phyloP scores from a whole-genome alignment of 2,888 invertebrate species.

The Blera fallax region DNA sequence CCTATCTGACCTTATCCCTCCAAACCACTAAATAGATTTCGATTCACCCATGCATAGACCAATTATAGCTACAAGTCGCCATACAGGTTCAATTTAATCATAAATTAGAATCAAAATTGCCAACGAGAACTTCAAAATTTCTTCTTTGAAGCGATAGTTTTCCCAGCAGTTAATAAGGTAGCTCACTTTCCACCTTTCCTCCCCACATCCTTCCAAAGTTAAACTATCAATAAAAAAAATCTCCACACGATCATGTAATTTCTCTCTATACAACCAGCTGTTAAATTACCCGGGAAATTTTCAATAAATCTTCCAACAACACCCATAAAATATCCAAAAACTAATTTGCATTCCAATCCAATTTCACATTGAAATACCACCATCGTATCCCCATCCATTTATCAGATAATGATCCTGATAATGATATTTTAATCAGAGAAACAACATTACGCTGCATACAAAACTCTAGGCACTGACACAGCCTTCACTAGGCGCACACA shows the following conservation, averaged over 20 bases:
- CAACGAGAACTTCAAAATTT: no score
- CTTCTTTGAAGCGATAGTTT: no score
- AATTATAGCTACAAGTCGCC: no score
- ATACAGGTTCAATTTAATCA: no score
- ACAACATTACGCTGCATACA: slow-evolving; percentile 1
- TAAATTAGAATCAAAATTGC: no score
- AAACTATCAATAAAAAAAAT: not conserved
- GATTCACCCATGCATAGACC: no score
- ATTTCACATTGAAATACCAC: slow-evolving; percentile 2
- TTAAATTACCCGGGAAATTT: slow-evolving; percentile 3
- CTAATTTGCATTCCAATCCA: slow-evolving; percentile 18
- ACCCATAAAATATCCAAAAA: slow-evolving; percentile 5
- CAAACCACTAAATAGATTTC: no score
- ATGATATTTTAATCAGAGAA: slow-evolving; percentile 30
- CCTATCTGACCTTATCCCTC: no score
- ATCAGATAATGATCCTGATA: slow-evolving; percentile 13
- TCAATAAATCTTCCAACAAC: slow-evolving; percentile 5
- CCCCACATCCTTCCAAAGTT: not conserved
- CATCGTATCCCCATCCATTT: slow-evolving; percentile 6
- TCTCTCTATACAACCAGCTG: not conserved
- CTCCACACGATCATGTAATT: not conserved
- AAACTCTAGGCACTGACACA: not conserved
- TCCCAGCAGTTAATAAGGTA: no score
- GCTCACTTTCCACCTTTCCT: no score
- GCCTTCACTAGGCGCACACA: not conserved